Evolutionary conservation across 2,113 vertebrate genomes (phyloP).

Genomic region (Clarias gariepinus): DNA sequence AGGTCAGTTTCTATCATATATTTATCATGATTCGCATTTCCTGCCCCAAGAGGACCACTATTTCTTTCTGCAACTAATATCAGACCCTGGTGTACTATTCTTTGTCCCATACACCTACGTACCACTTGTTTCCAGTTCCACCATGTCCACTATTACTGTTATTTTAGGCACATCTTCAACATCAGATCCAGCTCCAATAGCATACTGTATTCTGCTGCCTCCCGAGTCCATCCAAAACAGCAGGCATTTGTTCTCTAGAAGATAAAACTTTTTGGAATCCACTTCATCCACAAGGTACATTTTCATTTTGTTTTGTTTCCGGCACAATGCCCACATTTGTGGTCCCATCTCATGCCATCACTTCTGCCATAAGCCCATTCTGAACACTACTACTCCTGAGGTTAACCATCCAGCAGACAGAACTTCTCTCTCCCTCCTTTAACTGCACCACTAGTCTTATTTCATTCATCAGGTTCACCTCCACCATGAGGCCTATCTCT

Average conservation of each 20-base stretch:
- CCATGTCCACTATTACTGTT: neutral
- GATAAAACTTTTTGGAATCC: neutral
- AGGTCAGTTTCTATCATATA: neutral
- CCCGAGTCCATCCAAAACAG: no score
- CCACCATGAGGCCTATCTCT: constrained; percentile 21
- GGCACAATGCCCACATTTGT: neutral
- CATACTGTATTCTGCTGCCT: neutral
- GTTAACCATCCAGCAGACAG: constrained; percentile 22
- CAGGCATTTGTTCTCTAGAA: neutral
- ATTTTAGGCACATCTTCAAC: neutral
- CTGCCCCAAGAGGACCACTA: neutral
- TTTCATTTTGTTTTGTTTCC: neutral
- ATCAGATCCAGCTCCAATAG: neutral
- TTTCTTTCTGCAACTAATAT: neutral
- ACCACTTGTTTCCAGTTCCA: neutral
- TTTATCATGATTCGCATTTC: neutral
- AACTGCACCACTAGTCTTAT: neutral
- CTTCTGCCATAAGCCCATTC: neutral
- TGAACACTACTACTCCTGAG: neutral
- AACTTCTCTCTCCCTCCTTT: neutral
- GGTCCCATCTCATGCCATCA: neutral
- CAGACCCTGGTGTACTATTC: neutral
- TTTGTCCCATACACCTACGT: neutral
- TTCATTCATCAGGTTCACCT: constrained; percentile 27
- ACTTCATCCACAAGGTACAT: neutral